phyloP scores from a whole-genome alignment of 2,113 vertebrate genomes.

The Notiomystis cincta region DNA sequence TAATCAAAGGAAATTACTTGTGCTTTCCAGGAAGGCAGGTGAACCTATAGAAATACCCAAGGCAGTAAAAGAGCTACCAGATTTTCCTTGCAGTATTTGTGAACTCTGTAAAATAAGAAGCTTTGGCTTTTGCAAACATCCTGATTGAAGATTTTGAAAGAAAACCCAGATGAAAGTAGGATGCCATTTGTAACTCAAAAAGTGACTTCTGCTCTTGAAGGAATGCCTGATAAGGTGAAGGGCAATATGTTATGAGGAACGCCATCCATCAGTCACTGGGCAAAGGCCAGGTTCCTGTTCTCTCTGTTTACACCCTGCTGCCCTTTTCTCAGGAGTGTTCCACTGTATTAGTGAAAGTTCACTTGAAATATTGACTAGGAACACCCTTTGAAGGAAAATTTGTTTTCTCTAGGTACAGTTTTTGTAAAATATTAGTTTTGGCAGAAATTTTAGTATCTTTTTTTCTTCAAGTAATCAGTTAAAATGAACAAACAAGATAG shows the following conservation, averaged over 20 bases:
- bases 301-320: background rate
- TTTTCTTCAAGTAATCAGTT: background rate
- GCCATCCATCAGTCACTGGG: background rate
- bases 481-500: background rate
- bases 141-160: background rate
- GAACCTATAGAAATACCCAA: background rate
- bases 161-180: background rate
- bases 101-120: background rate
- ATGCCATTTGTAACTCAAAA: background rate
- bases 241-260: background rate
- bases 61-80: background rate
- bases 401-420: background rate
- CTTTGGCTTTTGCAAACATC: background rate
- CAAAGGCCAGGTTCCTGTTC: background rate
- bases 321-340: background rate
- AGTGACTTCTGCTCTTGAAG: background rate
- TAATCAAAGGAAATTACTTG: background rate
- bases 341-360: background rate
- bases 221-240: background rate
- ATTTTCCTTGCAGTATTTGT: background rate
- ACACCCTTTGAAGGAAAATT: background rate
- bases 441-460: background rate
- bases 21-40: background rate
- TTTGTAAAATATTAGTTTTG: background rate
- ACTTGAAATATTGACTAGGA: background rate